Percentiles rank a stretch among this genome's conserved stretches.
Conservation (phyloP, 37 sponge, comb jelly and placozoan genomes). For the Diacarnus erythraeanus region DNA sequence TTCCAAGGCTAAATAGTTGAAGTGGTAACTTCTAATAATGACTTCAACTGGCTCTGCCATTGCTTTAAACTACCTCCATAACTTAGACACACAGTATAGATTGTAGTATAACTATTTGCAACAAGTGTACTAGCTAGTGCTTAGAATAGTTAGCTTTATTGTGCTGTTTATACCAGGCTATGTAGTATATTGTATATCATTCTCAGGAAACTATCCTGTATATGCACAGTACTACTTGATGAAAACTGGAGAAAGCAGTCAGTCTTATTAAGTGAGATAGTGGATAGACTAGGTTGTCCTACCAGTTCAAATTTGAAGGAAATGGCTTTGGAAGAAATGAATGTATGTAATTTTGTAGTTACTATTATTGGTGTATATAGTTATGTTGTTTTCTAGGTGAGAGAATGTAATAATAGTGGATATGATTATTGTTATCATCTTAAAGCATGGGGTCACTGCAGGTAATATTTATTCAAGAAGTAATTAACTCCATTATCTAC, state of each 20-base stretch:
- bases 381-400: neutral
- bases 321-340: neutral
- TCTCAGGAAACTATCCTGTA: neutral
- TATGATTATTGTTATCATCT: conserved; percentile 70
- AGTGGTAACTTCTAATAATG: no score
- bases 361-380: no score
- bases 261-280: neutral
- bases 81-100: no score
- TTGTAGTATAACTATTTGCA: no score
- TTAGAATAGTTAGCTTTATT: no score
- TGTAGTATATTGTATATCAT: no score
- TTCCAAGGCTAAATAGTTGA: no score
- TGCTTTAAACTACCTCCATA: no score
- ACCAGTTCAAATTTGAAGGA: neutral
- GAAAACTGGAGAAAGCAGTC: conserved; percentile 14
- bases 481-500: neutral
- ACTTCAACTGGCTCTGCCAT: no score
- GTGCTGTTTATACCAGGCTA: no score
- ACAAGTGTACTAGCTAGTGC: no score
- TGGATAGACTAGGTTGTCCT: conserved; percentile 12
- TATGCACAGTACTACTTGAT: conserved; percentile 9
- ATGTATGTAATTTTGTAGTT: no score
- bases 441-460: conserved; percentile 73
- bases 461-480: neutral
- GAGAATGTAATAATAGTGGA: neutral